Base-by-base conservation (phyloP, 1,140 invertebrate species). In the Zaprionus kolodkinae region DNA sequence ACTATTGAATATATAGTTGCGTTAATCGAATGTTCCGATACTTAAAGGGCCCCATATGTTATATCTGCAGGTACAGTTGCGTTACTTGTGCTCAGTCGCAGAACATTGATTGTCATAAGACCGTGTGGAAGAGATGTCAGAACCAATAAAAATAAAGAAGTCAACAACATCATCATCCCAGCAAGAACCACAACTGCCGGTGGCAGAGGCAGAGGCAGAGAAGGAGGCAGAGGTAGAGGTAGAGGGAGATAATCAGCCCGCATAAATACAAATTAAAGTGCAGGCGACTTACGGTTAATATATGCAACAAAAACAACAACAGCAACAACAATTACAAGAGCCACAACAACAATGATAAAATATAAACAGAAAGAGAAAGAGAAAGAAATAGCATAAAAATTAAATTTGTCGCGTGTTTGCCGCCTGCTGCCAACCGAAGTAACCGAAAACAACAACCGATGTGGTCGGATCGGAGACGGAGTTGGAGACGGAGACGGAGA, bases 321-420 rank as follows among this genome's bases (percentile, higher is more conserved):
- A 71, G 25, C 72, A 79, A 40, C 55, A 71, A 25, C 56, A 38
- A 56, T 38, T 75, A 15, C 40, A 61, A 33, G 36, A 68, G 60
- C 3, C 3, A 55, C 57, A 57, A 30, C 80, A 79, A 73, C 63
- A 72, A 76, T 76, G 67, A 62, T 40, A 64, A 70, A 30, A 30
- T 6, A 30, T 21, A 21, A 21, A 21, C 78, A 43, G 72, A 83
- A 76, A 87, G 71, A 88, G 65, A 84, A 70, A 67, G 72, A 85
- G 67, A 88, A 81, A 84, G 81, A 89, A 78, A 89, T 84, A 89
- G 81, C 74, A 89, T 81, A 76, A 66, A 85, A 88, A 88, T 88
- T 88, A 89, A 88, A 89, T 89, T 88, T 88, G 85, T 88, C 85
- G 85, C 85, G 85, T 88, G 85, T 88, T 88, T 89, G 78, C 78